A percentile compares a stretch with the other conserved stretches of the same genome.
Evolutionary conservation across 2,797 vertebrate species (phyloP).

Genomic region (Anolis apletophallus): DNA sequence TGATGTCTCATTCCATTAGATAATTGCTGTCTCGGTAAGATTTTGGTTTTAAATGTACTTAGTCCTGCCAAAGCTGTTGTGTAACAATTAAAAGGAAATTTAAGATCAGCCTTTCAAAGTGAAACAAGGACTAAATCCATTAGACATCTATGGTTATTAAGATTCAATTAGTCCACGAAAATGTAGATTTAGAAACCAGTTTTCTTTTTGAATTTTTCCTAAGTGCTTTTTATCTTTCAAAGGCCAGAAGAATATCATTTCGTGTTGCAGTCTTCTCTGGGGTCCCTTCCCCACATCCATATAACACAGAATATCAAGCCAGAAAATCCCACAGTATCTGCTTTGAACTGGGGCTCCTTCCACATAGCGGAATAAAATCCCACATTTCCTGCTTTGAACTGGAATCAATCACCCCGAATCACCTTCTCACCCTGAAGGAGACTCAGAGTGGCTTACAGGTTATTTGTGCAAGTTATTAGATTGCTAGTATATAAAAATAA

Average conservation of each 20-base stretch:
- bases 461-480: too few relatives aligned
- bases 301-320: too few relatives aligned
- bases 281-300: too few relatives aligned
- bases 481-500: too few relatives aligned
- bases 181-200: neutral
- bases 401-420: too few relatives aligned
- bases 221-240: neutral
- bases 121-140: neutral
- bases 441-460: too few relatives aligned
- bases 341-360: too few relatives aligned
- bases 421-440: too few relatives aligned
- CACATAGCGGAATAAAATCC: too few relatives aligned
- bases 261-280: neutral
- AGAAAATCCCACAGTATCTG: too few relatives aligned
- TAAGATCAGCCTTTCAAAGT: constrained; percentile 12
- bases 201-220: neutral
- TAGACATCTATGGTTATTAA: neutral
- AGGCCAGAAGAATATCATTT: neutral
- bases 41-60: neutral
- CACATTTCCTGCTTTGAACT: too few relatives aligned
- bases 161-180: neutral
- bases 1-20: neutral
- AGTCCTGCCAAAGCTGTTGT: neutral
- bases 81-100: neutral
- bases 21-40: neutral